Percentiles rank a stretch among this genome's conserved stretches.
Evolutionary conservation across 2,113 vertebrate species (phyloP).

Genomic region (Tricholaema leucomelas): DNA sequence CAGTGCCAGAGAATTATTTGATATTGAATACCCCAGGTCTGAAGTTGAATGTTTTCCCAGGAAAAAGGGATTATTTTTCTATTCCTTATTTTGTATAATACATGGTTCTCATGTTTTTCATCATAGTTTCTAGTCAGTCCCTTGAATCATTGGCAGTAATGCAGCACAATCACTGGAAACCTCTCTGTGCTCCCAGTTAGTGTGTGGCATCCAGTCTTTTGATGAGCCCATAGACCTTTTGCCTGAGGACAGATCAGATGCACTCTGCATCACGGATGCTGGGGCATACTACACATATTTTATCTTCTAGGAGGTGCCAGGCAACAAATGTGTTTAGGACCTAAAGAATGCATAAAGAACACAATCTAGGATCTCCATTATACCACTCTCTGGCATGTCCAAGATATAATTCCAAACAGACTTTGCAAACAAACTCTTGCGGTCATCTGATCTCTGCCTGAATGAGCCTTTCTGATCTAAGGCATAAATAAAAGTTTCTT

Average conservation of each 20-base stretch:
- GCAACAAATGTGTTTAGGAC: neutral
- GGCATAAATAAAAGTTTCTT: slow-evolving; percentile 17
- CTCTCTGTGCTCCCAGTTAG: neutral
- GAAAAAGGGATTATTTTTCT: slow-evolving; percentile 12
- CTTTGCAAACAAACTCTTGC: slow-evolving; percentile 34
- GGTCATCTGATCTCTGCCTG: slow-evolving; percentile 32
- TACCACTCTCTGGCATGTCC: slow-evolving; percentile 16
- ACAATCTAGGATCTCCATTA: neutral
- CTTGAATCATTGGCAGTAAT: neutral
- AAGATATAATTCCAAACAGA: slow-evolving; percentile 43
- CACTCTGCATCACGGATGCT: neutral
- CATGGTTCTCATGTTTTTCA: slow-evolving; percentile 35
- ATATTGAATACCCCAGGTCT: neutral
- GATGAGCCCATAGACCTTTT: slow-evolving; percentile 21
- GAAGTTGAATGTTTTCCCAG: neutral
- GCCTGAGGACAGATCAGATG: slow-evolving; percentile 19
- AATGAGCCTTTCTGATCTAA: slow-evolving; percentile 5
- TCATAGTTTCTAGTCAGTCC: slow-evolving; percentile 16
- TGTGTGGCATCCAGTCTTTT: neutral
- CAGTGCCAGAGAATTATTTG: neutral
- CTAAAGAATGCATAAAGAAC: neutral
- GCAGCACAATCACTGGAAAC: neutral
- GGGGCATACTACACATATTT: neutral
- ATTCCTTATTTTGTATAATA: slow-evolving; percentile 48
- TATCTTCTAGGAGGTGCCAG: neutral